Evolutionary conservation across 2,888 invertebrate genomes (phyloP).

Genomic region (Poecilus cupreus): DNA sequence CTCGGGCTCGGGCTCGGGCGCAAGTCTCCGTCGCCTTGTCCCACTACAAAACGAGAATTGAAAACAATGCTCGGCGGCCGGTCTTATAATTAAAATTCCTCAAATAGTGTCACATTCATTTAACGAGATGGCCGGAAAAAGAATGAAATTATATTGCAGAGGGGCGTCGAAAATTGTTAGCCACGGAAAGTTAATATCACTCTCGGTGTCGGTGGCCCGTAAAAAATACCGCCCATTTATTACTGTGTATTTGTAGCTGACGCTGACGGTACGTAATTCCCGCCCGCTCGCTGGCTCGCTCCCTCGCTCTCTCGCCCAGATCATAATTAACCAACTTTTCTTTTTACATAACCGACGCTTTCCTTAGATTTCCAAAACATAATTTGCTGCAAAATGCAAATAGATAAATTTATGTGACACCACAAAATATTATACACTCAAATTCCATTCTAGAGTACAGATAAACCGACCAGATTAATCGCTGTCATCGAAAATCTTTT

Average conservation of each 20-base stretch:
- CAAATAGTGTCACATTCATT: constrained; percentile 58
- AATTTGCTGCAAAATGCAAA: no score
- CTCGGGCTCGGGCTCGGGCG: neutral
- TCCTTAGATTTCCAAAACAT: neutral
- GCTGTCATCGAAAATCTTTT: no score
- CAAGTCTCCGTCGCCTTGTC: neutral
- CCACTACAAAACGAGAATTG: constrained; percentile 52
- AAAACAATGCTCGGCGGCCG: constrained; percentile 49
- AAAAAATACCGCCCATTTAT: constrained; percentile 49
- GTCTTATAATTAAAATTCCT: constrained; percentile 58
- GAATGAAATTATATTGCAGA: constrained; percentile 54
- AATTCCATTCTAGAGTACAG: no score
- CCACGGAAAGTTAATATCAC: constrained; percentile 50
- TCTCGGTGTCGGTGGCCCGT: constrained; percentile 25
- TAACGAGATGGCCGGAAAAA: constrained; percentile 44
- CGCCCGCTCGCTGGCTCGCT: no score
- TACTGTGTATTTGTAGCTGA: constrained; percentile 22
- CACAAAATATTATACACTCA: no score
- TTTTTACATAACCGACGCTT: neutral
- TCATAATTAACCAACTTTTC: constrained; percentile 30
- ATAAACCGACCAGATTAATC: no score
- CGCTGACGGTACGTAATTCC: constrained; percentile 25
- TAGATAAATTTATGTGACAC: no score
- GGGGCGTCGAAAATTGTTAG: constrained; percentile 53
- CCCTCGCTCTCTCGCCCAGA: neutral